Evolutionary conservation across 2,888 invertebrate genomes (phyloP), one percentile per base, ranked within the genome.

Genomic region (Luffia ferchaultella): DNA sequence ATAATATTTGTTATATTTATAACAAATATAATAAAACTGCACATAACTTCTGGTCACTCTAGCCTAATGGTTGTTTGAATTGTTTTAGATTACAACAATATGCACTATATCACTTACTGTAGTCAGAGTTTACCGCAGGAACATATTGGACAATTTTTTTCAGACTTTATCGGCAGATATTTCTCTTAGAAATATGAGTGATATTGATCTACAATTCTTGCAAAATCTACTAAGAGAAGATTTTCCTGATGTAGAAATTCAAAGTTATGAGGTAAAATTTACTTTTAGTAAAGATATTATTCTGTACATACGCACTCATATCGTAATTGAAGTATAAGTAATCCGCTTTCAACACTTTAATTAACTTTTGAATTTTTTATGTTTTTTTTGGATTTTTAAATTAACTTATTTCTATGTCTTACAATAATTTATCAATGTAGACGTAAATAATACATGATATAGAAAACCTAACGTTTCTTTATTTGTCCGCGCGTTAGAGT

Each of bases 221-320:
- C 85, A 82, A 63, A 73, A 84, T 15, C 70, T 88, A 44, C 76
- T 88, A 52, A 77, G 76, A 56, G 77, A 79, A 41, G 82, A 86
- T 43, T 82, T 87, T 57, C 87, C 87, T 48, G 85, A 85, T 60
- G 86, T 88, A 47, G 68, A 70, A 46, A 77, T 88, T 57, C 76
- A 80, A 51, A 70, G 82, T 20, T 87, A 82, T 66, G 80, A 88
- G 83, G 88, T 85, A 62, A 58, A 60, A n/a, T n/a, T n/a, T n/a
- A n/a, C n/a, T n/a, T n/a, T n/a, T n/a, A n/a, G 53, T 2, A n/a
- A n/a, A n/a, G n/a, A n/a, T n/a, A n/a, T n/a, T n/a, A n/a, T n/a
- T n/a, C n/a, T n/a, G n/a, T n/a, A n/a, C n/a, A n/a, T n/a, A n/a
- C n/a, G n/a, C n/a, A n/a, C n/a, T n/a, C n/a, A n/a, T n/a, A n/a